Base-by-base conservation (phyloP, 2,888 invertebrate species). In the Conistra vaccinii region DNA sequence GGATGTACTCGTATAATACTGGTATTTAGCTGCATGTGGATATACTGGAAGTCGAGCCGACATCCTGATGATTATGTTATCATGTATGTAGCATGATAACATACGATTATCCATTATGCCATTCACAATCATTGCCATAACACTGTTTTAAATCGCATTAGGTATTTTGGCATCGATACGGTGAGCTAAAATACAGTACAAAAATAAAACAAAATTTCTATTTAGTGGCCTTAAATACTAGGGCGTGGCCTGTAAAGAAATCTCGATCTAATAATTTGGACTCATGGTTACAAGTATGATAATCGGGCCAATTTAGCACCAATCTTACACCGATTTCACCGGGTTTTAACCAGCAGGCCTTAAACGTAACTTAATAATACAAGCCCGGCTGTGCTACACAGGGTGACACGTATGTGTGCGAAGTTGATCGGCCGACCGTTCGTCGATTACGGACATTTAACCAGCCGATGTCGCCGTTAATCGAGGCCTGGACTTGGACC, bases 391-490 rank as follows among this genome's bases (percentile, higher is more conserved):
- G 26, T 39, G 45, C 60, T 75, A 78, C 71, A 83, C 76, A 55
- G 67, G 45, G 68, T 78, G 74, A 81, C 72, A 76, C 66, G 60
- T 32, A 68, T 73, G 66, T 69, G 75, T 76, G 53, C 65, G 63
- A 60, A 63, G 79, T 76, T 74, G 78, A 77, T 73, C 73, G 73
- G 63, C 60, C 45, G 45, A 57, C 69, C 67, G 76, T 61, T 57
- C 74, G 51, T 29, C 69, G 72, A 85, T 87, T 78, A 78, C 85
- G 74, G 76, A 68, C 74, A 74, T 87, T 87, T 73, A 78, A 80
- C 75, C 76, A 60, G 65, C 51, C 76, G 76, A 81, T 85, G 80
- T 85, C 85, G 61, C 73, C 67, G 85, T 76, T 86, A 86, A 86
- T 86, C 79, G 86, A 85, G 73, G 68, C 76, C 76, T 75, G 75